phyloP scores from a whole-genome alignment of 2,113 vertebrate species.

The Dicaeum eximium region DNA sequence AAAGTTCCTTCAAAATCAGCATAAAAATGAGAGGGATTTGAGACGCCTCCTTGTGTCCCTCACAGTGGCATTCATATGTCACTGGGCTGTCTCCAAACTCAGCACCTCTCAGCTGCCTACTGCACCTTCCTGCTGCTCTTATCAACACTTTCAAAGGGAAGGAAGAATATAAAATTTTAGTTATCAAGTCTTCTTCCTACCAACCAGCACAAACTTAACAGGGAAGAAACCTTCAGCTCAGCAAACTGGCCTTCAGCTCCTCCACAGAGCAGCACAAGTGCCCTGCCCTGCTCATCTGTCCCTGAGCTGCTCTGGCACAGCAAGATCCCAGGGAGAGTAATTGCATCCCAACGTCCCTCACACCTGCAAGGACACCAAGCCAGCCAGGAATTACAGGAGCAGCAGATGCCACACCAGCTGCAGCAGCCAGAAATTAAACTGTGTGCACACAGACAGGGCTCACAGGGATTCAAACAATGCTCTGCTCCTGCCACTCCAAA shows the following conservation, averaged over 20 bases:
- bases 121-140: background rate
- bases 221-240: background rate
- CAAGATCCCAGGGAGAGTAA: background rate
- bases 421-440: background rate
- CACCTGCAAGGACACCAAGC: background rate
- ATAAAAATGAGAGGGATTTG: constrained; percentile 19
- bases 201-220: background rate
- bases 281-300: background rate
- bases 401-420: background rate
- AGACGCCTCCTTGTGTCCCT: background rate
- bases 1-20: constrained; percentile 13
- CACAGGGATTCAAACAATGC: background rate
- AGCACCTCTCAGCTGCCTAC: background rate
- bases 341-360: background rate
- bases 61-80: fast-evolving
- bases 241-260: background rate
- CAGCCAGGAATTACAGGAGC: background rate
- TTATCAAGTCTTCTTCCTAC: background rate
- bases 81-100: background rate
- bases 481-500: background rate
- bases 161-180: background rate
- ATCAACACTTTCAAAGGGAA: background rate
- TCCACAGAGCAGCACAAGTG: background rate
- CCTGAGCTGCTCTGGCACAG: background rate
- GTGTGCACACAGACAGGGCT: background rate